Base-by-base conservation (phyloP, 2,888 invertebrate genomes). In the Chrysodeixis includens region DNA sequence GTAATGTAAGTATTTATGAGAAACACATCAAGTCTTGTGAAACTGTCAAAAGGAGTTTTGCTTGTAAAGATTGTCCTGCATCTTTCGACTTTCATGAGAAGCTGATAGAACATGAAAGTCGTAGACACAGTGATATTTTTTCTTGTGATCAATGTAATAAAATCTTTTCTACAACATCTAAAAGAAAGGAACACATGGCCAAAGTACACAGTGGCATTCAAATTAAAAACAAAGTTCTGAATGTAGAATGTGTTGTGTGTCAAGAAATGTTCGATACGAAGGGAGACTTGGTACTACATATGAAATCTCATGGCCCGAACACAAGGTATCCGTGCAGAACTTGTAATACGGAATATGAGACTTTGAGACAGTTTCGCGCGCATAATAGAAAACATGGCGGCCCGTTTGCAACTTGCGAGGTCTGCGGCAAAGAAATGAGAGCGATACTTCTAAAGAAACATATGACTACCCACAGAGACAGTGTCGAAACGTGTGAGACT, bases 131-230 rank as follows among this genome's bases (percentile, higher is more conserved):
- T 3, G 76, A 84, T 32, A 73, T 81, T 2, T 84, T 76, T 12
- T 82, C 88, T 7, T 90, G 90, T 52, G 83, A 79, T 30, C 67
- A 87, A 12, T 91, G 90, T 52, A 86, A 84, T 51, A 63, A 69
- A 9, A 72, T 81, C 35, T 67, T 90, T 14, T 76, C 61, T 0
- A 62, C 68, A 64, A 71, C 61, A 10, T 71, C 76, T 0, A 60
- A 74, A 62, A 62, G 76, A 8, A 75, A 87, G 62, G 88, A 88
- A 35, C 90, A 90, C 62, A 83, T 83, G 56, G 83, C 82, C 0
- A 86, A 83, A 71, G 83, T 87, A 0, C 90, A 90, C 49, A 85
- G 81, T 30, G 84, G 84, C 9, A 76, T 88, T 9, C 83, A 86
- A 70, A 79, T 74, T 20, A 89, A 86, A 64, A 85, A 86, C 30